Conservation (phyloP, 2,888 invertebrate species). For the Dione vanillae region DNA sequence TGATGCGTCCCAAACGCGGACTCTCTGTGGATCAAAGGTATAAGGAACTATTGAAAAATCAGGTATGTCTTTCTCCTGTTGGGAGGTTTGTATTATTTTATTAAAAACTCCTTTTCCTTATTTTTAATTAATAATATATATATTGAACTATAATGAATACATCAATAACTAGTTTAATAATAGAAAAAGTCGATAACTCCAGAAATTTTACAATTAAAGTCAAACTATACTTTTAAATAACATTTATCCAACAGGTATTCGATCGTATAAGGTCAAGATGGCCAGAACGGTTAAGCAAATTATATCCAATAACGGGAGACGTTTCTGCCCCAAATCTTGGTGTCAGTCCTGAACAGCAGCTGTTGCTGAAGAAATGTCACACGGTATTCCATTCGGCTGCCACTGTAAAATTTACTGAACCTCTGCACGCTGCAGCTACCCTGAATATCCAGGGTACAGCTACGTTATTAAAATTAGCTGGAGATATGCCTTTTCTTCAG, state of each 20-base stretch:
- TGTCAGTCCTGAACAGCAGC: constrained; percentile 86
- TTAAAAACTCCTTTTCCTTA: background rate
- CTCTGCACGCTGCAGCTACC: constrained; percentile 92
- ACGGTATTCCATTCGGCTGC: constrained; percentile 98
- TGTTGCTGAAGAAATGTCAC: constrained; percentile 87
- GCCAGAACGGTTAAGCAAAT: constrained; percentile 87
- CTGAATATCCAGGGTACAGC: constrained; percentile 96
- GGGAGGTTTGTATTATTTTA: constrained; percentile 30
- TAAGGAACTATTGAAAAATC: constrained; percentile 90
- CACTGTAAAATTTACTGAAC: constrained; percentile 97
- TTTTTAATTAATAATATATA: background rate
- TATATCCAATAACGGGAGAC: constrained; percentile 89
- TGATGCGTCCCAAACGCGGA: constrained; percentile 91
- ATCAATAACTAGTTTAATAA: background rate
- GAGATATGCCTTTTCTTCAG: constrained; percentile 90
- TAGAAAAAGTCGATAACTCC: background rate
- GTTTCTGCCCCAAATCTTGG: constrained; percentile 89
- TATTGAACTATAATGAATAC: background rate
- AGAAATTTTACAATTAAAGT: background rate
- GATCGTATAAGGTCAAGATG: constrained; percentile 86
- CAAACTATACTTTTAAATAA: constrained; percentile 2
- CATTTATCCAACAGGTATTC: constrained; percentile 82
- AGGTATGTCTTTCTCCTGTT: constrained; percentile 63
- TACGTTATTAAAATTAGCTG: constrained; percentile 91
- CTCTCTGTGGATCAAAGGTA: constrained; percentile 88